phyloP scores from a whole-genome alignment of 2,113 vertebrate species.

The Panthera leo region DNA sequence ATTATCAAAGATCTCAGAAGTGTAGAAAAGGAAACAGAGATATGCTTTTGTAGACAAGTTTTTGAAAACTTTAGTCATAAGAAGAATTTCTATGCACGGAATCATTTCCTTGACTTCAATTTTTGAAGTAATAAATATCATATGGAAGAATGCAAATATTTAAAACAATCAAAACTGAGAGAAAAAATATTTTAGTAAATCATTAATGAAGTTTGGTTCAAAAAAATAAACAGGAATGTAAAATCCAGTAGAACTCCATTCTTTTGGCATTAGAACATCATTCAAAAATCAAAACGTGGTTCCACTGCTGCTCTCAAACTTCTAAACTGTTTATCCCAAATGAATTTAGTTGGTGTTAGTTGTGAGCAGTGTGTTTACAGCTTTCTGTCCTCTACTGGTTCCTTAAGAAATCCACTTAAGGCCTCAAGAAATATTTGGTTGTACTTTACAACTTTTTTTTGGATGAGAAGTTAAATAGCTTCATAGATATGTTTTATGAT shows the following conservation, averaged over 20 bases:
- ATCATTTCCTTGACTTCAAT: slow-evolving; percentile 32
- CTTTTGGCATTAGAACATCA: neutral
- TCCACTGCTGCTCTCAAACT: neutral
- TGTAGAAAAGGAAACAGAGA: neutral
- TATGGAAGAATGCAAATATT: neutral
- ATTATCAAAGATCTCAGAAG: neutral
- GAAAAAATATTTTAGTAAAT: slow-evolving; percentile 11
- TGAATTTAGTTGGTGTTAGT: neutral
- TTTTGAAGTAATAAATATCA: slow-evolving; percentile 17
- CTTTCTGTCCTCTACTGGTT: neutral
- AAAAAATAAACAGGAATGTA: neutral
- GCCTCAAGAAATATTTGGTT: neutral
- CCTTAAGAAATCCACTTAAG: neutral
- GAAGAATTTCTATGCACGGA: neutral
- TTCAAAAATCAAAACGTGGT: slow-evolving; percentile 32
- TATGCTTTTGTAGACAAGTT: neutral
- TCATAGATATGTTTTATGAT: neutral
- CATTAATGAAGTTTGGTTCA: slow-evolving; percentile 21
- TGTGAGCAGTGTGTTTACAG: neutral
- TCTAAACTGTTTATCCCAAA: neutral
- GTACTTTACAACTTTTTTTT: neutral
- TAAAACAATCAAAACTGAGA: neutral
- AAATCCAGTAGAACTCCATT: neutral
- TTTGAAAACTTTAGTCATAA: neutral
- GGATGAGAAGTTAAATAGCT: neutral